A percentile compares a stretch with the other conserved stretches of the same genome.
phyloP scores from a whole-genome alignment of 2,888 invertebrate genomes.

The Hypomecis atomaria region DNA sequence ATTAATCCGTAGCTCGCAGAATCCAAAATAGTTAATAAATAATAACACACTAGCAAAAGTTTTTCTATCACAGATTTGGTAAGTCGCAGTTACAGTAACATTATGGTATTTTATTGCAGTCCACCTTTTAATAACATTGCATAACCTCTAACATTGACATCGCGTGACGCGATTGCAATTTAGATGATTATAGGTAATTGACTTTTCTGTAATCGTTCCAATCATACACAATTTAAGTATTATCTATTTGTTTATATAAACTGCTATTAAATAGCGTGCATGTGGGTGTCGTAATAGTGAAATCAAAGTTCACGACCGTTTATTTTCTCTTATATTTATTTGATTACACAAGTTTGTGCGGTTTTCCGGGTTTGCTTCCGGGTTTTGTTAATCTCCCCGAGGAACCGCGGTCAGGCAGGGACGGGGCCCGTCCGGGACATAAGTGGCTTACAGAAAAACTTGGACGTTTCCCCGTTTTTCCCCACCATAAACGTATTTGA shows the following conservation, averaged over 20 bases:
- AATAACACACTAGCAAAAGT: too few relatives aligned
- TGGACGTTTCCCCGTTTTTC: conserved; percentile 21
- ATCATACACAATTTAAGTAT: conserved; percentile 11
- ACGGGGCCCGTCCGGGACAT: conserved; percentile 12
- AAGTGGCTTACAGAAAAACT: conserved; percentile 37
- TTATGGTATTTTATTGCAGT: not conserved
- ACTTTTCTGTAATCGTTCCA: conserved; percentile 23
- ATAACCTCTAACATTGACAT: conserved; percentile 5
- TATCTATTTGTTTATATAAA: conserved; percentile 19
- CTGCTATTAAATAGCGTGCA: conserved; percentile 7
- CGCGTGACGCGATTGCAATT: conserved; percentile 9
- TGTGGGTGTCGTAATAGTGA: conserved; percentile 13
- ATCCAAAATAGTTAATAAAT: too few relatives aligned
- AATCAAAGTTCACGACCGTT: conserved; percentile 23
- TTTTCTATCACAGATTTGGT: not conserved
- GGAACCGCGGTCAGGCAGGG: conserved; percentile 21
- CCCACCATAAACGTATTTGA: conserved; percentile 27
- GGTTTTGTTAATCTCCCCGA: conserved; percentile 34
- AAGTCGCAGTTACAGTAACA: too few relatives aligned
- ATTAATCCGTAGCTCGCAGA: too few relatives aligned
- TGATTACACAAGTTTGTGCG: conserved; percentile 43
- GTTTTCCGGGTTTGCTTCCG: conserved; percentile 40
- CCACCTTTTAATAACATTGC: conserved; percentile 6
- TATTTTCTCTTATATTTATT: conserved; percentile 34
- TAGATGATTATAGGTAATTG: conserved; percentile 22